A percentile compares a stretch with the other conserved stretches of the same genome.
phyloP scores from a whole-genome alignment of 2,113 vertebrate genomes.

The Pygoscelis adeliae region DNA sequence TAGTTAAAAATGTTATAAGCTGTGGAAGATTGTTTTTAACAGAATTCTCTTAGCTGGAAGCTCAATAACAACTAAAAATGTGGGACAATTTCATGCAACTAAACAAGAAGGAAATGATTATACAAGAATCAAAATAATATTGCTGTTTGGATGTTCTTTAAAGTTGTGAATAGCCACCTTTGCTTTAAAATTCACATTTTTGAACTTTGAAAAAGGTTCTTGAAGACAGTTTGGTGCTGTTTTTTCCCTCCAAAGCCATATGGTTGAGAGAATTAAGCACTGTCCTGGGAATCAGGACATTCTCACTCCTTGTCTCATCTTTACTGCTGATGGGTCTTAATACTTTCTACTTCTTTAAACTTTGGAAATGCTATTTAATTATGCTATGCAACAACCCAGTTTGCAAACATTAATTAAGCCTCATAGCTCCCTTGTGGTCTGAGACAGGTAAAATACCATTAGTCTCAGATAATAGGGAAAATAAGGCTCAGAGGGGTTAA shows the following conservation, averaged over 20 bases:
- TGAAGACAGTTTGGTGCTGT: conserved; percentile 34
- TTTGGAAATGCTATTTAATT: conserved; percentile 67
- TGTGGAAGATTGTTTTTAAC: background rate
- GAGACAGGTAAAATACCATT: conserved; percentile 65
- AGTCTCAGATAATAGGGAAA: conserved; percentile 63
- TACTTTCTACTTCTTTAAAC: conserved; percentile 60
- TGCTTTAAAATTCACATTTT: conserved; percentile 41
- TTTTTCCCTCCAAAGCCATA: conserved; percentile 49
- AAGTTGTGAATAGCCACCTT: conserved; percentile 10
- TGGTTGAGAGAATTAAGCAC: conserved; percentile 53
- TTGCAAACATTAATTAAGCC: conserved; percentile 70
- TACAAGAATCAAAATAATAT: conserved; percentile 32
- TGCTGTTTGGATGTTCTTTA: conserved; percentile 3
- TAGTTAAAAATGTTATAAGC: background rate
- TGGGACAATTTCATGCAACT: background rate
- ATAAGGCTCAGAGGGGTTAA: conserved; percentile 62
- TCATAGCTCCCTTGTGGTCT: conserved; percentile 60
- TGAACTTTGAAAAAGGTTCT: conserved; percentile 50
- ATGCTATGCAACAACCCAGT: conserved; percentile 62
- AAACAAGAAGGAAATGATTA: conserved; percentile 3
- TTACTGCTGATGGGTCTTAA: conserved; percentile 47
- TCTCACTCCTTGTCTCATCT: conserved; percentile 25
- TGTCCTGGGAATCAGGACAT: conserved; percentile 58
- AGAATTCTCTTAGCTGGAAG: background rate
- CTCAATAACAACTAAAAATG: background rate